Conservation (phyloP, 1,140 invertebrate species). For the Drosophila ironensis region DNA sequence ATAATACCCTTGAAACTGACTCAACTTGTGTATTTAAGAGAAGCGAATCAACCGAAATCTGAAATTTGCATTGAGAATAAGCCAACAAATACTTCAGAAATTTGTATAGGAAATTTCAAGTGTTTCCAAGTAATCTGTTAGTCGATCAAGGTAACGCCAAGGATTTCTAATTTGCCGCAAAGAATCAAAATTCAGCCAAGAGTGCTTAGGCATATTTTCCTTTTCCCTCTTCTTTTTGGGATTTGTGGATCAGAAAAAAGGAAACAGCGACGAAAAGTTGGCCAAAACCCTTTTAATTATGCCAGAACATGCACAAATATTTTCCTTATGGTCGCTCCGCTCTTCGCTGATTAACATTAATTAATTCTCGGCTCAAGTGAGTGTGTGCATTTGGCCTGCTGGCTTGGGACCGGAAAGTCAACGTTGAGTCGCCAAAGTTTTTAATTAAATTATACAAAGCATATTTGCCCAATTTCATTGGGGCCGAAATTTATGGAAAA, state of each 20-base stretch:
- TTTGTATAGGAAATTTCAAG: neutral
- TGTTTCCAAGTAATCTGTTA: neutral
- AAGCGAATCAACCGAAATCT: no score
- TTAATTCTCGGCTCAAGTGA: slow-evolving; percentile 62
- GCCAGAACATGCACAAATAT: slow-evolving; percentile 75
- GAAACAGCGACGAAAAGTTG: slow-evolving; percentile 7
- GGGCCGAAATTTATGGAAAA: neutral
- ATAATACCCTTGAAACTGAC: neutral
- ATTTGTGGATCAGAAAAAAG: slow-evolving; percentile 3
- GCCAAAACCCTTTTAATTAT: slow-evolving; percentile 68
- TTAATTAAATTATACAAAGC: slow-evolving; percentile 73
- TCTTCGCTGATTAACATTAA: slow-evolving; percentile 56
- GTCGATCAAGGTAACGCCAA: neutral
- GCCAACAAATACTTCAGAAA: neutral
- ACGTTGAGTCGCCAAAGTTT: slow-evolving; percentile 51
- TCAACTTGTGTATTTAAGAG: no score
- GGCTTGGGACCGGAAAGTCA: slow-evolving; percentile 62
- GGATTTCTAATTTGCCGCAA: slow-evolving; percentile 5
- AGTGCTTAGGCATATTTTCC: slow-evolving; percentile 38
- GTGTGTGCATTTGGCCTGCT: slow-evolving; percentile 49
- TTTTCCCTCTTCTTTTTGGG: slow-evolving; percentile 6
- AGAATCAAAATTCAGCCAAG: slow-evolving; percentile 15
- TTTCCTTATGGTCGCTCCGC: slow-evolving; percentile 64
- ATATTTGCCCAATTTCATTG: slow-evolving; percentile 47
- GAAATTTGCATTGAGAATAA: no score